Evolutionary conservation across 2,113 vertebrate genomes (phyloP).

Genomic region (Boulengerochromis microlepis): DNA sequence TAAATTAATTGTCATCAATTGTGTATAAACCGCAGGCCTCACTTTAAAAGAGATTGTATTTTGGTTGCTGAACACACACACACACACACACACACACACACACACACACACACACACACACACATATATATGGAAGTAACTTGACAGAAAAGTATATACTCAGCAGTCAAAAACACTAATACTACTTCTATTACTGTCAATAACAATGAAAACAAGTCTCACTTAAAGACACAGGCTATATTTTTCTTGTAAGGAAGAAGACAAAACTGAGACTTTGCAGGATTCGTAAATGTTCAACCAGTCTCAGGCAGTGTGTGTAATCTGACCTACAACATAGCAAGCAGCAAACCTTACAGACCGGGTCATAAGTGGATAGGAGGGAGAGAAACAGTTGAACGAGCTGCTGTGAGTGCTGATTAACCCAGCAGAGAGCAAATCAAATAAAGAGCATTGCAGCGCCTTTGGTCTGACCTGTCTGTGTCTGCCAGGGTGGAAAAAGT

Average conservation of each 20-base stretch:
- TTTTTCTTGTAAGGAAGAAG: neutral
- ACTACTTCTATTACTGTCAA: neutral
- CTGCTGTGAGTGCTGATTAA: neutral
- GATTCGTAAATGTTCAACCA: rapidly evolving
- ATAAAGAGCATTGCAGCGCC: neutral
- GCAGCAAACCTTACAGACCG: rapidly evolving
- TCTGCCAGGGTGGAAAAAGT: neutral
- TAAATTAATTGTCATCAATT: neutral
- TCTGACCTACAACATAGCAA: neutral
- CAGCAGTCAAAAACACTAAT: neutral
- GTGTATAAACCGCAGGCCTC: neutral
- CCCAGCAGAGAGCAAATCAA: neutral
- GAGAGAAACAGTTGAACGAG: neutral
- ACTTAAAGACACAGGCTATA: neutral
- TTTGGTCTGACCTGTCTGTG: neutral
- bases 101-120: neutral
- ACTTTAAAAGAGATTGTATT: neutral
- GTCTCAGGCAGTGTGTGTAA: neutral
- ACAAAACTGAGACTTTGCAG: neutral
- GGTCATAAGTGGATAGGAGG: neutral
- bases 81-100: neutral
- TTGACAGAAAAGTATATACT: neutral
- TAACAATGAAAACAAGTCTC: neutral
- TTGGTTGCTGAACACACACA: neutral
- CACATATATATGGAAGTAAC: neutral